phyloP scores from a whole-genome alignment of 2,113 vertebrate species.

The Dicrurus megarhynchus region DNA sequence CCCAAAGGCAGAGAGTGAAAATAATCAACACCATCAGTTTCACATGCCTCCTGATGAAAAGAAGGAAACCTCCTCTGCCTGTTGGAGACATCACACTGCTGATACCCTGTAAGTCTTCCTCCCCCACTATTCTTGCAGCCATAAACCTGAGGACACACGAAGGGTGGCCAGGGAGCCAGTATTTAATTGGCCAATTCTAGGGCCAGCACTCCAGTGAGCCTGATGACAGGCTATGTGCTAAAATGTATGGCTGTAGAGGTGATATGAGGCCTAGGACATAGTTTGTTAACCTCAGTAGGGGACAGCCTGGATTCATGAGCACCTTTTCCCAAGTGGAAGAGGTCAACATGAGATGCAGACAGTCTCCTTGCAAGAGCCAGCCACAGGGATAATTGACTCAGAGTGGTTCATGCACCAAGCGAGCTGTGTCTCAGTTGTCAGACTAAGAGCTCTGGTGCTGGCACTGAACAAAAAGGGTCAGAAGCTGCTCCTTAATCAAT shows the following conservation, averaged over 20 bases:
- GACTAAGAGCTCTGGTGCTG: not conserved
- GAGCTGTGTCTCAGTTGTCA: not conserved
- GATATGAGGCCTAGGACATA: not conserved
- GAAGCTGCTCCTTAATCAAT: not conserved
- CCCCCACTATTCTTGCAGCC: not conserved
- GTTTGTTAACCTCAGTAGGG: not conserved
- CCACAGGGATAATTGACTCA: not conserved
- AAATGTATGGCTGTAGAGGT: not conserved
- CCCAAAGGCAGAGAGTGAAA: not conserved
- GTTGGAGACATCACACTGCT: not conserved
- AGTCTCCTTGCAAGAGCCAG: not conserved
- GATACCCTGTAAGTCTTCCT: not conserved
- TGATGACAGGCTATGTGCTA: not conserved
- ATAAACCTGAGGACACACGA: not conserved
- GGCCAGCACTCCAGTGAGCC: not conserved
- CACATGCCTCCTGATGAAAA: not conserved
- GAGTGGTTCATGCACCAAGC: not conserved
- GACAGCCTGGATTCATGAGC: not conserved
- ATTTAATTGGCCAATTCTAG: not conserved
- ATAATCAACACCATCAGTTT: not conserved
- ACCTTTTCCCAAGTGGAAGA: not conserved
- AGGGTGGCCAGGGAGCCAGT: not conserved
- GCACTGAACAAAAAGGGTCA: not conserved
- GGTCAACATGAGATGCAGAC: not conserved
- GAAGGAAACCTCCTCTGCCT: not conserved